Percentiles rank a stretch among this genome's conserved stretches.
phyloP scores from a whole-genome alignment of 1,140 invertebrate species.

The Drosophila burlai region DNA sequence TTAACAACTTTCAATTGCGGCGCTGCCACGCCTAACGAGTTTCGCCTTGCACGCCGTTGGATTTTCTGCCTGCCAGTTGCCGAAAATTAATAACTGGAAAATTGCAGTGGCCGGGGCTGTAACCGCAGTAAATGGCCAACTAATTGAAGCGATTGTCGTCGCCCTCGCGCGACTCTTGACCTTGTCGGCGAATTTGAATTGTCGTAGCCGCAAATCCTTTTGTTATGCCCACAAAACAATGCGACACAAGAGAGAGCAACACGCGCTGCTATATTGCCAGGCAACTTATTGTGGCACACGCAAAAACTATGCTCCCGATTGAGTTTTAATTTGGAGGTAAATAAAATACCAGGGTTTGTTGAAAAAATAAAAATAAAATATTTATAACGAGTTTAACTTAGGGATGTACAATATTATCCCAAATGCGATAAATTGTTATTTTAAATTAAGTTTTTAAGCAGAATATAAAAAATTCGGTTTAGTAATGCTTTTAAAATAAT shows the following conservation, averaged over 20 bases:
- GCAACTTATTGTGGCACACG: constrained; percentile 24
- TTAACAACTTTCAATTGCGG: constrained; percentile 80
- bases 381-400: neutral
- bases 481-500: no score
- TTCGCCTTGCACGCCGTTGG: constrained; percentile 39
- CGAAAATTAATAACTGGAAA: constrained; percentile 75
- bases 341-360: neutral
- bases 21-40: constrained; percentile 65
- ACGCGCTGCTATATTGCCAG: constrained; percentile 39
- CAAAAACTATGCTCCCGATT: neutral
- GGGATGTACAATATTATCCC: no score
- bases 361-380: no score
- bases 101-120: constrained; percentile 45
- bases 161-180: constrained; percentile 65
- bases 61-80: constrained; percentile 29
- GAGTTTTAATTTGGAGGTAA: neutral
- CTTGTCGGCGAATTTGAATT: constrained; percentile 45
- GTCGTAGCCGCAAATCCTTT: constrained; percentile 56
- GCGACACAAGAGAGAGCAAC: constrained; percentile 41
- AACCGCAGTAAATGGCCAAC: constrained; percentile 60
- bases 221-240: constrained; percentile 38
- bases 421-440: no score
- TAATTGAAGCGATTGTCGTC: constrained; percentile 65
- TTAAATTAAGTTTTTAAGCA: no score
- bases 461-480: no score